phyloP scores from a whole-genome alignment of 2,113 vertebrate genomes.

The Pogona vitticeps region DNA sequence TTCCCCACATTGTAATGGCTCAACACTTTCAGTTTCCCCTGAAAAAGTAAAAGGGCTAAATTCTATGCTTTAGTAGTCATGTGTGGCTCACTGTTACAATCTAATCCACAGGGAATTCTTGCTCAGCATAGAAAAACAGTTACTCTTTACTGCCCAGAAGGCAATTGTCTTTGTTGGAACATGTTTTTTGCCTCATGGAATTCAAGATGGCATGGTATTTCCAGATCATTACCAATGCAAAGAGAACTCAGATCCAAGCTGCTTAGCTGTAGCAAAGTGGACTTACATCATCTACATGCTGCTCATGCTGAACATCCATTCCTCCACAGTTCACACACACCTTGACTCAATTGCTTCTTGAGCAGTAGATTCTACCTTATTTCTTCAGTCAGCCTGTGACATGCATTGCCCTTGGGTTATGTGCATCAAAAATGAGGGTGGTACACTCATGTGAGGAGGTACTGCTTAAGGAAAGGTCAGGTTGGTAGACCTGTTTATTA shows the following conservation, averaged over 20 bases:
- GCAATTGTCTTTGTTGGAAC: too few relatives aligned
- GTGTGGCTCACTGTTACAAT: too few relatives aligned
- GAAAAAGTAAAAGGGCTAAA: too few relatives aligned
- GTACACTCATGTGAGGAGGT: not conserved
- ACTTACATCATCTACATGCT: not conserved
- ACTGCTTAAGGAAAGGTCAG: not conserved
- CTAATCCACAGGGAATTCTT: too few relatives aligned
- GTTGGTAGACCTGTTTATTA: not conserved
- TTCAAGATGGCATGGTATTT: not conserved
- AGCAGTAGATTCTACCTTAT: not conserved
- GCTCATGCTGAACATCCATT: not conserved
- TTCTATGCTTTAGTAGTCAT: too few relatives aligned
- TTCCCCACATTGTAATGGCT: too few relatives aligned
- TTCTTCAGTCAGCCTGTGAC: not conserved
- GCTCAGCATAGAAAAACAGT: too few relatives aligned
- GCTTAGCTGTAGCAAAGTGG: not conserved
- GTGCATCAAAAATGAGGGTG: not conserved
- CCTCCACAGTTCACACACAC: not conserved
- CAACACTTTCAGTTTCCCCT: too few relatives aligned
- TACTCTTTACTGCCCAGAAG: too few relatives aligned
- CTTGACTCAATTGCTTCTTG: not conserved
- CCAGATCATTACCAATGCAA: not conserved
- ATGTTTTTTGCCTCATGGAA: too few relatives aligned
- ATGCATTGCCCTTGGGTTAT: not conserved
- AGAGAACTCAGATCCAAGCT: not conserved